phyloP scores from a whole-genome alignment of 1,140 invertebrate species.

The Triops cancriformis region DNA sequence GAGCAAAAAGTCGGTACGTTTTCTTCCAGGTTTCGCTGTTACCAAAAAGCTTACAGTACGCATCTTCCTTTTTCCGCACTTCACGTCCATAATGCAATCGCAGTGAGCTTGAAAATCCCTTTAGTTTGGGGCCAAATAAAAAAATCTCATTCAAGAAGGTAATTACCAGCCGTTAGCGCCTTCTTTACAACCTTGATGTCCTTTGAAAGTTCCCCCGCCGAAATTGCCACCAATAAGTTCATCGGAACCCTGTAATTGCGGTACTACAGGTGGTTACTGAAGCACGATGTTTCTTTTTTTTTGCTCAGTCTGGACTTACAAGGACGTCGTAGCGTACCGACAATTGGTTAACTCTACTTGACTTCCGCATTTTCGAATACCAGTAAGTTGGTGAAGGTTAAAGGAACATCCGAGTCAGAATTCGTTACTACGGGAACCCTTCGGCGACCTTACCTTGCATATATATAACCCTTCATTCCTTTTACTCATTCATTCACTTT shows the following conservation, averaged over 20 bases:
- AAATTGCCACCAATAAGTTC: neutral
- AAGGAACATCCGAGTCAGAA: neutral
- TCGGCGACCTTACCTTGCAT: neutral
- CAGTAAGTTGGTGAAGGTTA: neutral
- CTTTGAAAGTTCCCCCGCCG: neutral
- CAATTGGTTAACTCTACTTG: no score
- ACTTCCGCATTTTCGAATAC: neutral
- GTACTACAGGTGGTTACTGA: neutral
- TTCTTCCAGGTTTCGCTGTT: neutral
- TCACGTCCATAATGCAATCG: no score
- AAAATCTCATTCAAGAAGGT: neutral
- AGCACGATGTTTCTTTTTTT: neutral
- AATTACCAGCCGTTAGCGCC: neutral
- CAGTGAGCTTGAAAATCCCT: no score
- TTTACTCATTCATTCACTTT: neutral
- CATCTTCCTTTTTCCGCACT: neutral
- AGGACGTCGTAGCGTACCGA: neutral
- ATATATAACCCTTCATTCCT: neutral
- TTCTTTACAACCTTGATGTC: conserved; percentile 3
- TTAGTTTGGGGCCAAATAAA: no score
- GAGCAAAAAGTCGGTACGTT: neutral
- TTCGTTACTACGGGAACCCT: neutral
- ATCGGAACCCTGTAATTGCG: neutral
- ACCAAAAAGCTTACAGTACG: neutral
- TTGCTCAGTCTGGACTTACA: neutral